Conservation (phyloP, 2,888 invertebrate genomes). For the Myopa tessellatipennis region DNA sequence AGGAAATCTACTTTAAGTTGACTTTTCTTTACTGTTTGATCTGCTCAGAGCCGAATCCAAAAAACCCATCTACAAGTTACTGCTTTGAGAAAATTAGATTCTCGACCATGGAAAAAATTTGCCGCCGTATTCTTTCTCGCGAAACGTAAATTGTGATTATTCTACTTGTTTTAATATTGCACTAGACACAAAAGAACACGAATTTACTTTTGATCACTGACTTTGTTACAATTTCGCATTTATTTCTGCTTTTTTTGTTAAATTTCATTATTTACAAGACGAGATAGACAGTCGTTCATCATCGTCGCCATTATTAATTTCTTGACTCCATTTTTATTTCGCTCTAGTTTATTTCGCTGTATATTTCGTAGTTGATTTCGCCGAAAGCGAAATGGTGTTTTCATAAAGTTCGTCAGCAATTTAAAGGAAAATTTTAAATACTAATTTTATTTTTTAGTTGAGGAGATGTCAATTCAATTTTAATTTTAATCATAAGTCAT, state of each 20-base stretch:
- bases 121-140: slow-evolving; percentile 57
- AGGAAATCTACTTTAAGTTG: background rate
- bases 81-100: slow-evolving; percentile 41
- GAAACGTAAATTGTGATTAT: slow-evolving; percentile 17
- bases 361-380: slow-evolving; percentile 8
- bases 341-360: slow-evolving; percentile 45
- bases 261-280: slow-evolving; percentile 61
- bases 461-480: no score
- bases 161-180: slow-evolving; percentile 26
- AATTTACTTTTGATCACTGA: slow-evolving; percentile 23
- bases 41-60: slow-evolving; percentile 25
- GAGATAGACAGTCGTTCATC: slow-evolving; percentile 46
- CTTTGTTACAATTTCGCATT: slow-evolving; percentile 47
- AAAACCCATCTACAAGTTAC: slow-evolving; percentile 26
- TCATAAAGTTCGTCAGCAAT: background rate
- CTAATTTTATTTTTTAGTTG: no score
- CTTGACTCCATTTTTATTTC: slow-evolving; percentile 62
- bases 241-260: slow-evolving; percentile 25
- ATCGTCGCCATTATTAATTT: slow-evolving; percentile 64
- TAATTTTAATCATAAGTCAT: no score
- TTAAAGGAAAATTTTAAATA: no score
- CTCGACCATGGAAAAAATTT: slow-evolving; percentile 54
- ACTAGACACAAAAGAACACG: slow-evolving; percentile 26
- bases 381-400: slow-evolving; percentile 22
- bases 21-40: slow-evolving; percentile 13